Conservation (phyloP, 2,797 vertebrate species). For the Epinephelus coioides region DNA sequence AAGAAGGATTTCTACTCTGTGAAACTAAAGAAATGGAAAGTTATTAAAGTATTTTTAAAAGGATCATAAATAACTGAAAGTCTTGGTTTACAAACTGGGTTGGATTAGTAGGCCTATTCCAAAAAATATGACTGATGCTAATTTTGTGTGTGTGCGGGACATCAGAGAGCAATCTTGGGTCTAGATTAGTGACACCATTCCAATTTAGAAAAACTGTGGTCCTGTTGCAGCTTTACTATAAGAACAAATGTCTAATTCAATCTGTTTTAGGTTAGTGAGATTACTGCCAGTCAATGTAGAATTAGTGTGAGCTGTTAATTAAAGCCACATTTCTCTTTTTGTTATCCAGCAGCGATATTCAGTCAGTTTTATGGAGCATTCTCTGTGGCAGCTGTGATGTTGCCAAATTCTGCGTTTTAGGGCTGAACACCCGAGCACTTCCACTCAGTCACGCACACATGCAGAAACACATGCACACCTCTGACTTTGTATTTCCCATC, state of each 20-base stretch:
- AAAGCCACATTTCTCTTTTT: conserved; percentile 69
- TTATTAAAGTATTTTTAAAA: not conserved
- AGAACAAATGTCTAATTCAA: conserved; percentile 48
- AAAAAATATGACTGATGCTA: not conserved
- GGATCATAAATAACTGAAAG: not conserved
- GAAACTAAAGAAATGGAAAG: no score
- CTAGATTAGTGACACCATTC: conserved; percentile 25
- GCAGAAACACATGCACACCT: conserved; percentile 22
- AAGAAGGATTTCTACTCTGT: no score
- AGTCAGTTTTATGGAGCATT: conserved; percentile 74
- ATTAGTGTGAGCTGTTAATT: conserved; percentile 76
- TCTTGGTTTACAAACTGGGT: not conserved
- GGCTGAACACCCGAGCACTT: conserved; percentile 33
- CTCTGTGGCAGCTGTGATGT: conserved; percentile 56
- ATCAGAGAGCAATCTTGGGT: conserved; percentile 14
- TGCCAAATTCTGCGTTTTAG: conserved; percentile 74
- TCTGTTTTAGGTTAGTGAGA: conserved; percentile 76
- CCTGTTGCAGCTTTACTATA: conserved; percentile 47
- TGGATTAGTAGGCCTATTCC: not conserved
- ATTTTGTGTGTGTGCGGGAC: not conserved
- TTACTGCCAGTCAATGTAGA: conserved; percentile 65
- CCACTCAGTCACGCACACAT: conserved; percentile 21
- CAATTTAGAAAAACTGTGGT: conserved; percentile 31
- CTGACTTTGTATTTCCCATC: conserved; percentile 50
- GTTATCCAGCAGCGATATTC: conserved; percentile 71